A percentile compares a stretch with the other conserved stretches of the same genome.
Conservation (phyloP, 2,113 vertebrate genomes). For the Neotoma lepida region DNA sequence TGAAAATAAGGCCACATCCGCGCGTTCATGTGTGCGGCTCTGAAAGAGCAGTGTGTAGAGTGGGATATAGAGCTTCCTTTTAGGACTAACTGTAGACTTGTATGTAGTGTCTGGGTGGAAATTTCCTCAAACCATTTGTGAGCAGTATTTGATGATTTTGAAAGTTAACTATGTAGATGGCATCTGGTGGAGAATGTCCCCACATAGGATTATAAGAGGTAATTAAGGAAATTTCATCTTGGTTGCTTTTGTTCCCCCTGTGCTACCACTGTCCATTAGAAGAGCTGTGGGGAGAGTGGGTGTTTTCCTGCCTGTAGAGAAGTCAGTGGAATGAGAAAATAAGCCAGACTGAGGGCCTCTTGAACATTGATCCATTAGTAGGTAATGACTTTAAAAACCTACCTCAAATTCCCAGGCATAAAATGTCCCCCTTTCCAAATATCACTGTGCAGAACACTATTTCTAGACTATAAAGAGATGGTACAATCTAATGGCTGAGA, state of each 20-base stretch:
- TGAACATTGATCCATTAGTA: slow-evolving; percentile 44
- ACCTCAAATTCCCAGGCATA: slow-evolving; percentile 18
- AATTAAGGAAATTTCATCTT: slow-evolving; percentile 24
- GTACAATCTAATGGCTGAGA: background rate
- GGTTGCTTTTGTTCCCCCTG: background rate
- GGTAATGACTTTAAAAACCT: slow-evolving; percentile 3
- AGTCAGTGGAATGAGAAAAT: slow-evolving; percentile 21
- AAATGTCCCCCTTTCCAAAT: slow-evolving; percentile 29
- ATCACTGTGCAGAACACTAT: background rate
- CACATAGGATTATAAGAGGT: slow-evolving; percentile 24
- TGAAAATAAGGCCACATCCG: slow-evolving; percentile 30
- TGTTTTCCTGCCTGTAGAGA: background rate
- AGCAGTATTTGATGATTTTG: slow-evolving; percentile 4
- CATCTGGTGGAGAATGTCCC: background rate
- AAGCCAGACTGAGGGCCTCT: background rate
- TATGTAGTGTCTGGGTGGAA: slow-evolving; percentile 22
- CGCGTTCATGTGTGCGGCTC: slow-evolving; percentile 42
- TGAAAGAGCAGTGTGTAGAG: background rate
- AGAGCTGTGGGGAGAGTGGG: background rate
- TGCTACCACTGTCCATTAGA: slow-evolving; percentile 35
- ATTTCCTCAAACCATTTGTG: slow-evolving; percentile 49
- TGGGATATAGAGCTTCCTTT: background rate
- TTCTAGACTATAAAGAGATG: slow-evolving; percentile 17
- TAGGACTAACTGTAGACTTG: background rate
- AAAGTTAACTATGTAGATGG: slow-evolving; percentile 33